Evolutionary conservation across 2,113 vertebrate species (phyloP).

Genomic region (Anser brachyrhynchus): DNA sequence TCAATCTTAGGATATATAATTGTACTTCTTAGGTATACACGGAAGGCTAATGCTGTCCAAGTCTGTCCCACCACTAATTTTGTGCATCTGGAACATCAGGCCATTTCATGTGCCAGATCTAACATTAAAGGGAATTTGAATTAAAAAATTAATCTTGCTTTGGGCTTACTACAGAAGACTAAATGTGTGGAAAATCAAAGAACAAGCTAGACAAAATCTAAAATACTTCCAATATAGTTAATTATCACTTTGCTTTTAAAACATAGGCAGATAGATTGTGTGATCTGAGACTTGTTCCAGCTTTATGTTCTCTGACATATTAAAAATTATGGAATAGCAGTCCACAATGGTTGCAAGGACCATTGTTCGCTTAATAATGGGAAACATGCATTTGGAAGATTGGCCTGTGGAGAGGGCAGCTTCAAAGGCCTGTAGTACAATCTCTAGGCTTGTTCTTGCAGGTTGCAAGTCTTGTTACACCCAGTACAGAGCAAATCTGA

Average conservation of each 20-base stretch:
- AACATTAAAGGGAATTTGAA: constrained; percentile 41
- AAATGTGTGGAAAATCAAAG: constrained; percentile 12
- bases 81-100: neutral
- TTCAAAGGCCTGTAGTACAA: neutral
- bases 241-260: neutral
- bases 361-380: neutral
- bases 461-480: constrained; percentile 1
- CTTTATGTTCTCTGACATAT: neutral
- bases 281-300: neutral
- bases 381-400: neutral
- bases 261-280: neutral
- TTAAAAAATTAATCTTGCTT: constrained; percentile 40
- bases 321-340: neutral
- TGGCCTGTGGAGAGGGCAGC: neutral
- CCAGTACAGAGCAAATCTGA: neutral
- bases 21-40: neutral
- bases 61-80: neutral
- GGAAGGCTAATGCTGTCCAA: neutral
- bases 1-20: neutral
- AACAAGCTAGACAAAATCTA: neutral
- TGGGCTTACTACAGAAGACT: neutral
- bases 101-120: neutral
- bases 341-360: neutral
- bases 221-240: neutral
- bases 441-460: neutral